These are phyloP conservation scores for Asbolus verrucosus DNA, from an alignment of 1,140 invertebrate genomes.

Conservation along the genomic window DNA sequence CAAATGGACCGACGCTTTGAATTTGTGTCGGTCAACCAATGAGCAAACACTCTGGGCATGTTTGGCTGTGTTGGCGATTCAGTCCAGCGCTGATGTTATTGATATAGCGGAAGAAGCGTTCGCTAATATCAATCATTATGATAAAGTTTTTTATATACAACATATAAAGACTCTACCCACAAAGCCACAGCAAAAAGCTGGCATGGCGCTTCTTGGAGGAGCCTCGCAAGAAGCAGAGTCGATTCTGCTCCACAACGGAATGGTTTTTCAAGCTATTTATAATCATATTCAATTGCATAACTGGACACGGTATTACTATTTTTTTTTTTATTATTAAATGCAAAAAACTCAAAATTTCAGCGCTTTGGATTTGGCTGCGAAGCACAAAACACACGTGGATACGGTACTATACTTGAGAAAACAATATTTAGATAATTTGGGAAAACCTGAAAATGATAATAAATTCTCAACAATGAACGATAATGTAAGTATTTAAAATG, in stretches of 20 bases:
- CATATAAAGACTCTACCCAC: conserved; percentile 78
- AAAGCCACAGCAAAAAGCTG: conserved; percentile 77
- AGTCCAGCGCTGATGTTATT: conserved; percentile 76
- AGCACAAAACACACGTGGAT: conserved; percentile 82
- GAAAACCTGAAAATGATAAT: conserved; percentile 82
- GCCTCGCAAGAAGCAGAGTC: conserved; percentile 85
- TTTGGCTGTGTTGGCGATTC: conserved; percentile 86
- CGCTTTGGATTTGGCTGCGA: conserved; percentile 86
- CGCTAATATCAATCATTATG: conserved; percentile 89
- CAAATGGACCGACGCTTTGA: conserved; percentile 82
- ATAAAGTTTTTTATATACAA: conserved; percentile 92
- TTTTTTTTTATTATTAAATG: background rate
- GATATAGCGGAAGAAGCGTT: conserved; percentile 93
- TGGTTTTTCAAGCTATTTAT: conserved; percentile 81
- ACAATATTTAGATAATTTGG: conserved; percentile 80
- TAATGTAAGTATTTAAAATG: conserved; percentile 42
- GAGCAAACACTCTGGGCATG: conserved; percentile 91
- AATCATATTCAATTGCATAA: conserved; percentile 86
- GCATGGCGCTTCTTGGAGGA: conserved; percentile 84
- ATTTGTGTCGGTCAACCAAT: conserved; percentile 83
- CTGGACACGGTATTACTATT: conserved; percentile 78
- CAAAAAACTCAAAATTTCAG: conserved; percentile 64
- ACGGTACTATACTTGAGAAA: conserved; percentile 81
- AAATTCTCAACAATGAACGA: conserved; percentile 75
- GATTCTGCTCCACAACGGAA: conserved; percentile 82